These are phyloP conservation scores for Eupithecia pulchellata DNA, from an alignment of 2,888 invertebrate species.

Conservation along the genomic window DNA sequence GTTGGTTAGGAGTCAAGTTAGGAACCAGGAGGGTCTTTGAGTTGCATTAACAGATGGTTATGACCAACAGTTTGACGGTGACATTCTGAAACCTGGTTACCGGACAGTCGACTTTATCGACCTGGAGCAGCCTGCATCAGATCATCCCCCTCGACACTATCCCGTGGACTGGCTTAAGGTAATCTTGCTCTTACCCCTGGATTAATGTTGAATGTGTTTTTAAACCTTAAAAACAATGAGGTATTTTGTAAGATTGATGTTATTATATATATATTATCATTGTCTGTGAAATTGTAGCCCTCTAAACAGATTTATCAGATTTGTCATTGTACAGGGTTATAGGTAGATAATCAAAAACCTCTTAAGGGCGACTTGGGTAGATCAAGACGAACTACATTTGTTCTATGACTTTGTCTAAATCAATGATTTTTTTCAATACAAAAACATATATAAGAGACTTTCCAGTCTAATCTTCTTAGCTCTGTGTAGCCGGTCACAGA, in stretches of 20 bases:
- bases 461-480: too few relatives aligned
- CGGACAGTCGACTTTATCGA: slow-evolving; percentile 79
- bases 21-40: not conserved
- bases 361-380: too few relatives aligned
- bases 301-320: too few relatives aligned
- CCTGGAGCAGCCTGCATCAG: slow-evolving; percentile 70
- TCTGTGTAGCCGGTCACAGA: too few relatives aligned
- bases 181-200: slow-evolving; percentile 12
- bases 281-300: not conserved
- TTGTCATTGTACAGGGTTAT: too few relatives aligned
- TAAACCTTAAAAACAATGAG: not conserved
- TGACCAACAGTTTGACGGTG: slow-evolving; percentile 70
- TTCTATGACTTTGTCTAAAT: too few relatives aligned
- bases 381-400: too few relatives aligned
- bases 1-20: too few relatives aligned
- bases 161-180: slow-evolving; percentile 75
- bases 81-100: slow-evolving; percentile 77
- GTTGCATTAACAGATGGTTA: not conserved
- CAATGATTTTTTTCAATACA: too few relatives aligned
- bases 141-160: slow-evolving; percentile 66
- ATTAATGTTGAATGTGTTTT: not conserved
- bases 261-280: too few relatives aligned
- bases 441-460: too few relatives aligned
- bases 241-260: not conserved
- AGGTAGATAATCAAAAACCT: too few relatives aligned